phyloP scores from a whole-genome alignment of 2,888 invertebrate genomes.

The Limenitis camilla region DNA sequence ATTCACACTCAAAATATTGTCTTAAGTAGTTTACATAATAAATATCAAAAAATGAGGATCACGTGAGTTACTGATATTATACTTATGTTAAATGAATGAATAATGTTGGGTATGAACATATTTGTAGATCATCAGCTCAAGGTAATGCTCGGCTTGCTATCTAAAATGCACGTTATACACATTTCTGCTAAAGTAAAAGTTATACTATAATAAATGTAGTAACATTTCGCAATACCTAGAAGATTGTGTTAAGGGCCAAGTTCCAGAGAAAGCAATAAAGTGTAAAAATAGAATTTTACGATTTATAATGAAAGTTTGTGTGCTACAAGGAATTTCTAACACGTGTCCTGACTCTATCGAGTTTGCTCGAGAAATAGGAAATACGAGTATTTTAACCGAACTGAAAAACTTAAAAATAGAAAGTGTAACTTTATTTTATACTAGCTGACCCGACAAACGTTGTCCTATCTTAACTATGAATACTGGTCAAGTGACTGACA shows the following conservation, averaged over 20 bases:
- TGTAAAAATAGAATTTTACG: slow-evolving; percentile 22
- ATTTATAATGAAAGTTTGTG: slow-evolving; percentile 34
- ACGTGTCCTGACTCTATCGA: slow-evolving; percentile 25
- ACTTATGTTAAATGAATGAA: too few species aligned
- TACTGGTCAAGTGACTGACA: neutral
- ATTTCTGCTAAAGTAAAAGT: neutral
- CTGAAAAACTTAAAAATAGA: too few species aligned
- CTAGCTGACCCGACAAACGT: too few species aligned
- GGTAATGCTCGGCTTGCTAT: neutral
- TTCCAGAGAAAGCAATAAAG: slow-evolving; percentile 16
- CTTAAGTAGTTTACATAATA: too few species aligned
- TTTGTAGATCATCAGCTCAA: neutral
- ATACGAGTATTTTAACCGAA: neutral
- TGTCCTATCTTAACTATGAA: too few species aligned
- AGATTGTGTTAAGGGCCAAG: slow-evolving; percentile 5
- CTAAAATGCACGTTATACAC: neutral
- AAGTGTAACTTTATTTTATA: too few species aligned
- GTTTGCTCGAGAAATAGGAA: slow-evolving; percentile 16
- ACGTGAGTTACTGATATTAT: too few species aligned
- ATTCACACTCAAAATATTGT: too few species aligned
- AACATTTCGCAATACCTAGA: neutral
- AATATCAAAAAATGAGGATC: too few species aligned
- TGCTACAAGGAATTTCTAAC: slow-evolving; percentile 30
- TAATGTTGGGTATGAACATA: too few species aligned
- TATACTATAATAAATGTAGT: neutral